Evolutionary conservation across 2,888 invertebrate species (phyloP), one percentile per base, ranked within the genome.

Genomic region (Oxystoma pomonae): DNA sequence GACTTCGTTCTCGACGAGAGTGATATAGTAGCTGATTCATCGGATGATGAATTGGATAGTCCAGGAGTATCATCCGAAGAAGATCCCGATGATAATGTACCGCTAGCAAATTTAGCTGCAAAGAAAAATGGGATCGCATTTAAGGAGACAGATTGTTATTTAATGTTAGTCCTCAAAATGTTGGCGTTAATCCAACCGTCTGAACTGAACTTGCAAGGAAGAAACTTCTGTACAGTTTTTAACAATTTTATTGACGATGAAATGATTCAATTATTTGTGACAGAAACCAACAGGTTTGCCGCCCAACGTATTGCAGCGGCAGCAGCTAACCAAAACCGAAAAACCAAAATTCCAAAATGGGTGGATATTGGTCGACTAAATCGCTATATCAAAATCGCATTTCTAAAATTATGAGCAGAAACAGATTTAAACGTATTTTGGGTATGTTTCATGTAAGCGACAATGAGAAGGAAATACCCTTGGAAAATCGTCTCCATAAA

Each of bases 51-150:
- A n/a, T n/a, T n/a, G n/a, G n/a, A n/a, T n/a, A n/a, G n/a, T n/a
- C n/a, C n/a, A n/a, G n/a, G n/a, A n/a, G n/a, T n/a, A n/a, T n/a
- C n/a, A n/a, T n/a, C n/a, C n/a, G n/a, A n/a, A n/a, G n/a, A n/a
- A 58, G 19, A 55, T 60, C 52, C 59, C 17, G 57, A 61, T 3
- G 57, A 61, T 18, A 16, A 1, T 35, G 35, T 56, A 21, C 55
- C 60, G 17, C 60, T 56, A 49, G 60, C 49, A 1, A 55, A 58
- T 19, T 55, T 61, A 16, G 52, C 20, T 9, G 19, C 58, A 20
- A 22, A 16, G 21, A 61, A 61, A 18, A 20, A 57, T 61, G 61
- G 61, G 58, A 61, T 18, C 58, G 18, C n/a, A 52, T 58, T 58
- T 18, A 59, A 50, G 62, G 58, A 35, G 20, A 35, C 35, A 16